Evolutionary conservation across 2,888 invertebrate species (phyloP), one percentile per base, ranked within the genome.

Genomic region (Xanthia togata): DNA sequence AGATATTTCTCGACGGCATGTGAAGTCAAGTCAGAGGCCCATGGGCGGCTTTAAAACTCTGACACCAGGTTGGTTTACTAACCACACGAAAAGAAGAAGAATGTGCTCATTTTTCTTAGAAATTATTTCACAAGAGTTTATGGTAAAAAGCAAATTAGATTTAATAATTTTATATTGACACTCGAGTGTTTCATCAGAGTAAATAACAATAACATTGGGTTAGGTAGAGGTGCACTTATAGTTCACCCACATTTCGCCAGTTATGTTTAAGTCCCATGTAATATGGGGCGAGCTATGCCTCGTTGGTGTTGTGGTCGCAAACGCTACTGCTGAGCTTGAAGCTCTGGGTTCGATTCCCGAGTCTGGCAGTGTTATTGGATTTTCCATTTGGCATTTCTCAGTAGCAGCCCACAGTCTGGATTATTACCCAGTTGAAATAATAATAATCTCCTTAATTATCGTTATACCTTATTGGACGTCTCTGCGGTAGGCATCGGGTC

Each of bases 401-500:
- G 23, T 53, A 23, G 53, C 53, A 23, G 23, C 23, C 23, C 23
- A 9, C 9, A 53, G n/a, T 55, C 55, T 53, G 4, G 55, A 55
- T 55, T 55, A 5, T 12, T 55, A 4, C n/a, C n/a, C n/a, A 11
- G 53, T 53, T 12, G 55, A 9, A 55, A 55, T 55, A 55, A n/a
- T 12, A 55, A n/a, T 55, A 55, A n/a, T n/a, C 12, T 12, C n/a
- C 4, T 53, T 23, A n/a, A 4, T 11, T 55, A 55, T n/a, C 23
- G 12, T n/a, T 55, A 55, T 55, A 55, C 96, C 94, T 96, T 96
- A 83, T 95, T 96, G 0, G 96, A 94, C 2, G 96, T 93, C 78
- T 93, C 91, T 64, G 92, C 89, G 3, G 96, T 96, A 0, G 96
- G 96, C 82, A 94, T 91, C 0, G 95, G 94, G 78, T 96, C 96